A percentile compares a stretch with the other conserved stretches of the same genome.
phyloP scores from a whole-genome alignment of 2,113 vertebrate species.

The Pao palembangensis region DNA sequence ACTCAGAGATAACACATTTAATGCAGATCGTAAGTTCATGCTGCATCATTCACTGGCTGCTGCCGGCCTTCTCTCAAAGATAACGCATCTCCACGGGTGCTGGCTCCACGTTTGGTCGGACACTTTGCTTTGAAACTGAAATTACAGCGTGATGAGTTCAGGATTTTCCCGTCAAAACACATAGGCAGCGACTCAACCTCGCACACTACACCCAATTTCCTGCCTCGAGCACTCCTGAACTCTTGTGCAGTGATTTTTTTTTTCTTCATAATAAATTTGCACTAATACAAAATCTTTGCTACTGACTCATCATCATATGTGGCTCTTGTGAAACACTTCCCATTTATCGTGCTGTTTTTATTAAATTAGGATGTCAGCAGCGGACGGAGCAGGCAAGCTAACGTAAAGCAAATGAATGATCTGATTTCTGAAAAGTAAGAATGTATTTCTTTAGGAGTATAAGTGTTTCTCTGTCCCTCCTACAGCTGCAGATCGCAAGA shows the following conservation, averaged over 20 bases:
- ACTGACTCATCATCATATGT: constrained; percentile 13
- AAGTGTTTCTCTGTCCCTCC: constrained; percentile 12
- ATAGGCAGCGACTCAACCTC: background rate
- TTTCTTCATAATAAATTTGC: constrained; percentile 6
- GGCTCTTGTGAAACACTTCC: constrained; percentile 22
- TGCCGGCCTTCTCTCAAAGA: constrained; percentile 11
- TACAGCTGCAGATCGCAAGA: constrained; percentile 29
- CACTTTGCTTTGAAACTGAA: constrained; percentile 3
- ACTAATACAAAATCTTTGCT: background rate
- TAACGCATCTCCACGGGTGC: background rate
- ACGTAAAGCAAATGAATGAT: constrained; percentile 23
- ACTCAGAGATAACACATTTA: constrained; percentile 32
- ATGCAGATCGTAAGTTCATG: constrained; percentile 49
- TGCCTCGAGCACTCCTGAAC: constrained; percentile 10
- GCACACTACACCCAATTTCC: constrained; percentile 1
- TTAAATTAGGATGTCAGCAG: constrained; percentile 6
- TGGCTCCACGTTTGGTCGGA: background rate
- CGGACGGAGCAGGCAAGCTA: constrained; percentile 13
- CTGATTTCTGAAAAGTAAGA: constrained; percentile 10
- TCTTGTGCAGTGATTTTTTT: constrained; percentile 18
- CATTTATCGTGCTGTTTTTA: constrained; percentile 14
- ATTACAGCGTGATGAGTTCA: background rate
- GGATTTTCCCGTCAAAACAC: constrained; percentile 24
- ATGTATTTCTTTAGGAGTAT: background rate
- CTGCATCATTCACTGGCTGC: constrained; percentile 20